A percentile compares a stretch with the other conserved stretches of the same genome.
Conservation (phyloP, 2,888 invertebrate genomes). For the Eucera pruinosa region DNA sequence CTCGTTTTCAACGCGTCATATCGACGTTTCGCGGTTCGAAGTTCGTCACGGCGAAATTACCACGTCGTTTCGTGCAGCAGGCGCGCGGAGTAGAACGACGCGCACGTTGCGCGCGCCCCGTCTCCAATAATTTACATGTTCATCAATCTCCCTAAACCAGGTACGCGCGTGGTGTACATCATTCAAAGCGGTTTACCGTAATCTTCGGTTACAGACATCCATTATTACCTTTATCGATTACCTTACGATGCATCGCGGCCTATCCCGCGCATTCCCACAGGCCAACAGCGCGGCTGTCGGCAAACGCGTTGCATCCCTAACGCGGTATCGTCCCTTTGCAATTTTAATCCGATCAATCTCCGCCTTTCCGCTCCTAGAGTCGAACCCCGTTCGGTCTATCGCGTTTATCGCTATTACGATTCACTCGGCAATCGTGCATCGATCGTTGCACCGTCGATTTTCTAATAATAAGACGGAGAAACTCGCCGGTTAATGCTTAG, state of each 20-base stretch:
- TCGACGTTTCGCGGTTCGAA: neutral
- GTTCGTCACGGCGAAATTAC: slow-evolving; percentile 13
- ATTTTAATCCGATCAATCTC: slow-evolving; percentile 14
- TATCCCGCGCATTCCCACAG: neutral
- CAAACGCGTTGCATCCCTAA: neutral
- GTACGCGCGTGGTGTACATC: slow-evolving; percentile 29
- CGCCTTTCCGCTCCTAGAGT: neutral
- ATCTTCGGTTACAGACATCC: slow-evolving; percentile 55
- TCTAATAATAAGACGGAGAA: too few species aligned
- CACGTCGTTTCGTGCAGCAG: slow-evolving; percentile 9
- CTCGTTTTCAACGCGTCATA: too few species aligned
- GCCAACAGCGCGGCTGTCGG: neutral
- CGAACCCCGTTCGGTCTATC: too few species aligned
- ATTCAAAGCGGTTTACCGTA: slow-evolving; percentile 57
- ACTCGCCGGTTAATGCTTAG: too few species aligned
- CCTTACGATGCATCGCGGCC: neutral
- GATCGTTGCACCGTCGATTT: too few species aligned
- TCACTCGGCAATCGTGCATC: too few species aligned
- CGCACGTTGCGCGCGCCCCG: slow-evolving; percentile 12
- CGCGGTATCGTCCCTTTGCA: neutral
- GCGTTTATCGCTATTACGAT: too few species aligned
- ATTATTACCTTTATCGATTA: slow-evolving; percentile 54
- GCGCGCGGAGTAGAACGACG: neutral
- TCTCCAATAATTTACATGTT: slow-evolving; percentile 31
- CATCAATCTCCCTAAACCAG: slow-evolving; percentile 49